These are phyloP conservation scores for Aphis craccivora DNA, from an alignment of 1,140 invertebrate species.

Conservation along the genomic window DNA sequence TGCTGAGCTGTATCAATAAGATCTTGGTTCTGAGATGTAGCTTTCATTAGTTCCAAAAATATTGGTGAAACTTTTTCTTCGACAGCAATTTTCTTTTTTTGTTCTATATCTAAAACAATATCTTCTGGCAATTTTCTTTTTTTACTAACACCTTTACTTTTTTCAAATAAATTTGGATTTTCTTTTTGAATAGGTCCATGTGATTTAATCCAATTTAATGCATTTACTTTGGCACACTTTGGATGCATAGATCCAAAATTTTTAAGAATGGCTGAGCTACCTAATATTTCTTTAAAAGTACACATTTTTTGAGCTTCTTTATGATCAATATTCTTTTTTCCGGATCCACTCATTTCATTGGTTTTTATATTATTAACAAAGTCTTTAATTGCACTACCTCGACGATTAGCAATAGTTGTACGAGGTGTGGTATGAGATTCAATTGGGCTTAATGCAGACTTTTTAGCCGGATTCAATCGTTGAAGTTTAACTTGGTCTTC, in stretches of 20 bases:
- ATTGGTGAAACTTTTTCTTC: conserved; percentile 62
- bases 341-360: conserved; percentile 22
- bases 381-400: conserved; percentile 23
- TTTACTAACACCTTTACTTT: conserved; percentile 35
- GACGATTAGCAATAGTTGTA: conserved; percentile 36
- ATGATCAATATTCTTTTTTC: conserved; percentile 37
- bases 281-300: conserved; percentile 49
- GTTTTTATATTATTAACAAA: conserved; percentile 21
- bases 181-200: conserved; percentile 72
- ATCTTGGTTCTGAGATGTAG: conserved; percentile 78
- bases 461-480: not conserved
- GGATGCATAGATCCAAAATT: not conserved
- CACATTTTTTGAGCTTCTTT: conserved; percentile 36
- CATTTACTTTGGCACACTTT: conserved; percentile 65
- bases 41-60: conserved; percentile 81
- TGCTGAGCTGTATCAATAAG: conserved; percentile 77
- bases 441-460: not conserved
- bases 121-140: conserved; percentile 60
- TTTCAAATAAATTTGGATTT: conserved; percentile 71
- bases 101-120: conserved; percentile 1
- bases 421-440: not conserved
- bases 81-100: conserved; percentile 50
- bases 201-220: conserved; percentile 72
- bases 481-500: conserved; percentile 50
- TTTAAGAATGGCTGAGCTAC: conserved; percentile 4